A percentile compares a stretch with the other conserved stretches of the same genome.
phyloP scores from a whole-genome alignment of 2,888 invertebrate genomes.

The Tipula helvola region DNA sequence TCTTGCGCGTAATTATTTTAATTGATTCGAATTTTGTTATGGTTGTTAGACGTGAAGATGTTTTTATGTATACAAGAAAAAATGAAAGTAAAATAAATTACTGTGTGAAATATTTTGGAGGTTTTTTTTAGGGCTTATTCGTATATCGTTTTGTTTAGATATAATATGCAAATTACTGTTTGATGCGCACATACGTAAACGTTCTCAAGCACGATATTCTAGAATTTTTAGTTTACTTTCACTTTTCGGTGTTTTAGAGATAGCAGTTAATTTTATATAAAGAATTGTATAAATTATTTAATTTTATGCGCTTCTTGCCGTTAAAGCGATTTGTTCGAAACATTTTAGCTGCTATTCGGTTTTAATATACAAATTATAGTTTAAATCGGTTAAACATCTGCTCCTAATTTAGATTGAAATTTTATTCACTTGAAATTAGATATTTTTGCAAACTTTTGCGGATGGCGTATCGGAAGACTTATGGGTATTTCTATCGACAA shows the following conservation, averaged over 20 bases:
- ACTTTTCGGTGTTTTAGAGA: not conserved
- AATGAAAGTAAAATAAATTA: not conserved
- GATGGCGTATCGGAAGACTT: no score
- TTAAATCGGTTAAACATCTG: no score
- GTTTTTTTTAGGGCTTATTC: not conserved
- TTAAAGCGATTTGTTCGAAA: no score
- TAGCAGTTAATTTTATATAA: not conserved
- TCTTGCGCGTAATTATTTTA: not conserved
- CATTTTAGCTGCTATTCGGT: no score
- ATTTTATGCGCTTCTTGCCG: no score
- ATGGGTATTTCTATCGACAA: no score
- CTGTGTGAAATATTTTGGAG: not conserved
- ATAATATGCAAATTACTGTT: not conserved
- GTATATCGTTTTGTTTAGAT: not conserved
- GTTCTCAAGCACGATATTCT: not conserved
- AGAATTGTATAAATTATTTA: no score
- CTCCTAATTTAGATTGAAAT: no score
- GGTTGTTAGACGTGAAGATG: not conserved
- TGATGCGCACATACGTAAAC: not conserved
- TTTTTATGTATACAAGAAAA: not conserved
- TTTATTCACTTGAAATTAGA: no score
- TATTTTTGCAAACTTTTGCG: no score
- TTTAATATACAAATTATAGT: no score
- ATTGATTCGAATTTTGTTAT: not conserved
- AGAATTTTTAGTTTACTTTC: not conserved